Conservation (phyloP, 2,888 invertebrate genomes). For the Brachyptera putata region DNA sequence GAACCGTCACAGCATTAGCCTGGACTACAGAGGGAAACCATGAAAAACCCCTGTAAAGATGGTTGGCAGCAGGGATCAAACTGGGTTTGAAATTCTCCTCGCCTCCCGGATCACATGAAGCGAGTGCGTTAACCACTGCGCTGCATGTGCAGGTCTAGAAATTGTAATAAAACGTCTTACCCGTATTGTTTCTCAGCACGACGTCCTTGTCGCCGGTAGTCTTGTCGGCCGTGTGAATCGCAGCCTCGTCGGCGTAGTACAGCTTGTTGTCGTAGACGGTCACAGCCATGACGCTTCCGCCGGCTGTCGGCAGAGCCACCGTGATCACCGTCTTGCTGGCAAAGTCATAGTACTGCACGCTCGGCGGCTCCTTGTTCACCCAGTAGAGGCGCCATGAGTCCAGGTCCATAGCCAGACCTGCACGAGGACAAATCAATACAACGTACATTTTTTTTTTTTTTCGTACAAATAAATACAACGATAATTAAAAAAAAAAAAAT, state of each 20-base stretch:
- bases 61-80: too few species aligned
- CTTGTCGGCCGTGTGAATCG: conserved; percentile 61
- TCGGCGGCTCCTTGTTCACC: conserved; percentile 55
- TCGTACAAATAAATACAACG: too few species aligned
- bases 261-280: conserved; percentile 56
- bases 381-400: conserved; percentile 64
- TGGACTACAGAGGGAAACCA: too few species aligned
- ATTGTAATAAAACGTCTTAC: conserved; percentile 38
- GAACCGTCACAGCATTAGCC: too few species aligned
- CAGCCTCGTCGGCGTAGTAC: conserved; percentile 61
- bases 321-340: conserved; percentile 41
- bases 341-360: conserved; percentile 60
- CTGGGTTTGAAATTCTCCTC: too few species aligned
- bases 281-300: conserved; percentile 57
- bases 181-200: conserved; percentile 57
- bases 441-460: too few species aligned
- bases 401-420: conserved; percentile 61
- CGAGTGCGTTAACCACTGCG: too few species aligned
- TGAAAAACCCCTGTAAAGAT: too few species aligned
- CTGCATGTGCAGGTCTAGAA: too few species aligned
- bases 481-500: too few species aligned
- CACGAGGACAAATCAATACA: too few species aligned
- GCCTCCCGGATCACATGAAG: too few species aligned
- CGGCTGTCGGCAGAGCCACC: conserved; percentile 48
- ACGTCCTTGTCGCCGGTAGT: conserved; percentile 49